phyloP scores from a whole-genome alignment of 1,140 invertebrate genomes.

The Megathymus violae region DNA sequence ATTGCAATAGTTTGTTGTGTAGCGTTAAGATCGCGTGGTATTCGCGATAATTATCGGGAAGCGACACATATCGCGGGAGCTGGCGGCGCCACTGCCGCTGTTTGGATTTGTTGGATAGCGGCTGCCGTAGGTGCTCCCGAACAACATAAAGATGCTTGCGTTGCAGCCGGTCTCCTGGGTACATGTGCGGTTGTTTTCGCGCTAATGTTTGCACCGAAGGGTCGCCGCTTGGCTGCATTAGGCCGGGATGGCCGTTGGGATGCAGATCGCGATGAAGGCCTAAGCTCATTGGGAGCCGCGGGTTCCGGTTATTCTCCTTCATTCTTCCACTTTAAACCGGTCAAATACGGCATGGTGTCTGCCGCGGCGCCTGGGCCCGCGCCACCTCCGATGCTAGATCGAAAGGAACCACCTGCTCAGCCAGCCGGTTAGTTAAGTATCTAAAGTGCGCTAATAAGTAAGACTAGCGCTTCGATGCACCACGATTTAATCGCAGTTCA shows the following conservation, averaged over 20 bases:
- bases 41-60: conserved; percentile 96
- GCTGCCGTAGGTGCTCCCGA: conserved; percentile 90
- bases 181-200: conserved; percentile 93
- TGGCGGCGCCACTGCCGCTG: conserved; percentile 91
- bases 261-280: conserved; percentile 90
- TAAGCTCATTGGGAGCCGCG: conserved; percentile 90
- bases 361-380: conserved; percentile 74
- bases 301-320: conserved; percentile 94
- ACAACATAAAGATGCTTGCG: conserved; percentile 92
- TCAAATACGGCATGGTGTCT: conserved; percentile 88
- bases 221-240: conserved; percentile 94
- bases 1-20: conserved; percentile 93
- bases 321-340: conserved; percentile 95
- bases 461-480: conserved; percentile 71
- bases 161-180: conserved; percentile 93
- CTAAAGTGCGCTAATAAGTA: conserved; percentile 73
- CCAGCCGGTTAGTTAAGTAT: conserved; percentile 87
- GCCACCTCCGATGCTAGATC: conserved; percentile 63
- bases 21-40: conserved; percentile 92
- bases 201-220: conserved; percentile 97
- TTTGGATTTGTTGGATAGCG: conserved; percentile 93
- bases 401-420: conserved; percentile 83
- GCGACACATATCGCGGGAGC: conserved; percentile 94
- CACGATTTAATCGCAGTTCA: conserved; percentile 57
- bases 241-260: conserved; percentile 91